Evolutionary conservation across 2,888 invertebrate species (phyloP).

Genomic region (Junonia oenone): DNA sequence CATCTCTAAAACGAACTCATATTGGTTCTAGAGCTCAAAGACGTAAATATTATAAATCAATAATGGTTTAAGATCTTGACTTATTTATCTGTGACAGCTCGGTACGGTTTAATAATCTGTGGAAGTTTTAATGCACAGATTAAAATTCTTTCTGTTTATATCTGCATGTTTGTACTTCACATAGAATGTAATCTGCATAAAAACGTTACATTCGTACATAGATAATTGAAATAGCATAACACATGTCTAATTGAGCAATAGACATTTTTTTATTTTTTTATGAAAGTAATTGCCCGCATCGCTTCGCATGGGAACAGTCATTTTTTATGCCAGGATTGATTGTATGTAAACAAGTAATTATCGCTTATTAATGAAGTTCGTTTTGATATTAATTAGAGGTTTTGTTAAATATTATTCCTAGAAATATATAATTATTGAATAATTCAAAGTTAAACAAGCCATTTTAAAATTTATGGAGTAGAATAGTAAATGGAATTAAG

Average conservation of each 20-base stretch:
- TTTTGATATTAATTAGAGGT: neutral
- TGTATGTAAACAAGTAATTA: constrained; percentile 4
- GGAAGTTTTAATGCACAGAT: neutral
- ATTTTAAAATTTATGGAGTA: neutral
- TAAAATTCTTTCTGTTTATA: neutral
- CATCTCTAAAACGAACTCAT: constrained; percentile 26
- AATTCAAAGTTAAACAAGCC: neutral
- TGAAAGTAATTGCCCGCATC: constrained; percentile 7
- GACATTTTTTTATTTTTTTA: constrained; percentile 7
- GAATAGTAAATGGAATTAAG: no score
- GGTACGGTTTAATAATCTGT: neutral
- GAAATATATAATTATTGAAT: neutral
- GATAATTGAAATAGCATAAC: constrained; percentile 5
- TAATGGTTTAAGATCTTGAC: constrained; percentile 2
- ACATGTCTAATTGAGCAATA: constrained; percentile 8
- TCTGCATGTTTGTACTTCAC: neutral
- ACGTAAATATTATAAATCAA: constrained; percentile 13
- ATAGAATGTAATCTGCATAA: neutral
- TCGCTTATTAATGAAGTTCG: neutral
- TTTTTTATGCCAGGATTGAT: constrained; percentile 2
- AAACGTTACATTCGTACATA: neutral
- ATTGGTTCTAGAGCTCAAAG: constrained; percentile 15
- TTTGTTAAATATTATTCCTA: neutral
- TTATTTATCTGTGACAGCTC: neutral
- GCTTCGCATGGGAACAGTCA: constrained; percentile 11